Base-by-base conservation (phyloP, 2,113 vertebrate species). In the Mungos mungo region DNA sequence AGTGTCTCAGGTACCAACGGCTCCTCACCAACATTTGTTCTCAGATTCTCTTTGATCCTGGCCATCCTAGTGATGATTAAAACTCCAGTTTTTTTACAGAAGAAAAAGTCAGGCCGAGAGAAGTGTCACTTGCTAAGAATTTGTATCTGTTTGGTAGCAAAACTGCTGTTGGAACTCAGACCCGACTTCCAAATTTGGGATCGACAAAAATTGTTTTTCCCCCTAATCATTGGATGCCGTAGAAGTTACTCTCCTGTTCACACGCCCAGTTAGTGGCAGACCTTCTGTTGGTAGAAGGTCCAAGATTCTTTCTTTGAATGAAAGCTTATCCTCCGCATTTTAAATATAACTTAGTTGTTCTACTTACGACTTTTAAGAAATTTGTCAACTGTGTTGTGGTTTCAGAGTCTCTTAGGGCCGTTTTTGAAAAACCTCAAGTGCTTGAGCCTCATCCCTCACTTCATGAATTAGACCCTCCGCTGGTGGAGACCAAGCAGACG, bases 331-430 rank as follows among this genome's bases (percentile, higher is more conserved):
- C 11, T 81, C 21, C 2, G 2, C 63, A 35, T 31, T 88, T 79
- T 33, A 80, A 52, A 65, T 72, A 52, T 25, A 71, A 52, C 19
- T 76, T 57, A 8, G 38, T 80, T 93, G 19, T 96, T 85, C 31
- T 50, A 19, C 25, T 57, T 92, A 18, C 0, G 45, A 41, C 13
- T 41, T 86, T 19, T 47, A 69, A 77, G 15, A 54, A 66, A 18
- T 71, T 57, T 76, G n/a, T 83, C 5, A 57, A 0, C 38, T 45
- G 52, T 18, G 13, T 52, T 7, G 27, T 25, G 27, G 15, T 50
- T 60, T 71, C 7, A 0, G 29, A 35, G 47, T 7, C 1, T 52
- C 38, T 47, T 52, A 38, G 12, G 27, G n/a, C 14, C 27, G 0
- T 45, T 80, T 80, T 33, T 81, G 33, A 50, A 84, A 93, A 69